Evolutionary conservation across 2,113 vertebrate genomes (phyloP).

Genomic region (Campylomormyrus tamandua): DNA sequence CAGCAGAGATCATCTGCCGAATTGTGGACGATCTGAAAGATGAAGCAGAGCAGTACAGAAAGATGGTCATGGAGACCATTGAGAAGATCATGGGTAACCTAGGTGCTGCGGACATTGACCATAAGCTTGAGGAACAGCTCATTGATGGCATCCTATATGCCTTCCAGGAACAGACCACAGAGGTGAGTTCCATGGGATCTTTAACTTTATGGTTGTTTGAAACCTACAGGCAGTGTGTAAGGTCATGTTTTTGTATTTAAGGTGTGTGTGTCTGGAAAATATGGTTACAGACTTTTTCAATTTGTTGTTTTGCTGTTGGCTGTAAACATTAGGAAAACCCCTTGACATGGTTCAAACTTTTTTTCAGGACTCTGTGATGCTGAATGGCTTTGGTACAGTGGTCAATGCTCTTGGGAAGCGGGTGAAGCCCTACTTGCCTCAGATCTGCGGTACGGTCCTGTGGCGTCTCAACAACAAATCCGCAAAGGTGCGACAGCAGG

Average conservation of each 20-base stretch:
- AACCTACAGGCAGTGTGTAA: background rate
- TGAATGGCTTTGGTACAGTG: slow-evolving; percentile 96
- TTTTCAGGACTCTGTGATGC: slow-evolving; percentile 90
- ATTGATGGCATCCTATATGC: slow-evolving; percentile 97
- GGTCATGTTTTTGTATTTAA: background rate
- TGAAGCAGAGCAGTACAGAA: slow-evolving; percentile 96
- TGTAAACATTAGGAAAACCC: too few relatives aligned
- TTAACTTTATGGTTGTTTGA: background rate
- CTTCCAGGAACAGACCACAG: slow-evolving; percentile 97
- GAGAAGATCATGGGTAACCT: slow-evolving; percentile 99
- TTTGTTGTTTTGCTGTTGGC: background rate
- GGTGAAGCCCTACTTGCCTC: slow-evolving; percentile 94
- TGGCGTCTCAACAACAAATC: slow-evolving; percentile 99
- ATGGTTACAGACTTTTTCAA: background rate
- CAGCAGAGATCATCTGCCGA: slow-evolving; percentile 95
- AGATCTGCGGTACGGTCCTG: slow-evolving; percentile 96
- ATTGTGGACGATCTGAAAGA: slow-evolving; percentile 98
- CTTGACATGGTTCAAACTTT: background rate
- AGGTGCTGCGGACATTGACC: slow-evolving; percentile 94
- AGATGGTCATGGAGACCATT: slow-evolving; percentile 99
- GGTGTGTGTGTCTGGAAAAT: too few relatives aligned
- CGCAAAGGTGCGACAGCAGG: slow-evolving; percentile 94
- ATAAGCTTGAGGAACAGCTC: slow-evolving; percentile 95
- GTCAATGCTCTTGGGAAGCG: slow-evolving; percentile 96
- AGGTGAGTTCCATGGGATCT: slow-evolving; percentile 57